A percentile compares a stretch with the other conserved stretches of the same genome.
Conservation (phyloP, 2,113 vertebrate species). For the Neodon shergylaensis region DNA sequence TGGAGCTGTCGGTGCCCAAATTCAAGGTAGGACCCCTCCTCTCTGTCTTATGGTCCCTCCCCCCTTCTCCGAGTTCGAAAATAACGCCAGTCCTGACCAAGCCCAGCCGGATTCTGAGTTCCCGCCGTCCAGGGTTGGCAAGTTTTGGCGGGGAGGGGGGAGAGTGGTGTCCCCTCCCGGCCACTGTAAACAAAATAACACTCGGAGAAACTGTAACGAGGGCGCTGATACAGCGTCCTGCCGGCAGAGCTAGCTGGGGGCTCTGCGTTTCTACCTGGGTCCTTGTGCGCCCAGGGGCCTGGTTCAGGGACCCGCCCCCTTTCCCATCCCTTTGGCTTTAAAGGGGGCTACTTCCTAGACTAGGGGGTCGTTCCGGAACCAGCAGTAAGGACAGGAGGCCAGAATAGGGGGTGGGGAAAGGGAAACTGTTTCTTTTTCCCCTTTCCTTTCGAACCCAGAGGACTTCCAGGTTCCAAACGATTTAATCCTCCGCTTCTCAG, state of each 20-base stretch:
- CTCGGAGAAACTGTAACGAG: conserved; percentile 44
- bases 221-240: conserved; percentile 42
- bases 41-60: background rate
- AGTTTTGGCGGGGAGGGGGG: conserved; percentile 68
- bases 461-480: conserved; percentile 79
- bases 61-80: conserved; percentile 73
- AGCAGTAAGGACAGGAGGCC: background rate
- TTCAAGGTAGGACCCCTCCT: conserved; percentile 91
- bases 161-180: conserved; percentile 14
- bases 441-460: conserved; percentile 69
- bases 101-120: conserved; percentile 70
- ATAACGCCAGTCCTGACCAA: conserved; percentile 75
- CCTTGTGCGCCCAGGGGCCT: background rate
- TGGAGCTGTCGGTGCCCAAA: conserved; percentile 97
- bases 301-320: conserved; percentile 56
- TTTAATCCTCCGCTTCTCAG: conserved; percentile 73
- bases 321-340: background rate
- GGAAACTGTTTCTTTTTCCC: conserved; percentile 82
- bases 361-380: background rate
- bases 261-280: background rate
- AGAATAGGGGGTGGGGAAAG: conserved; percentile 52
- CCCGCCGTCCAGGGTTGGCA: conserved; percentile 67
- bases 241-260: background rate
- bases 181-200: conserved; percentile 63
- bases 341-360: conserved; percentile 26